Base-by-base conservation (phyloP, 2,888 invertebrate species). In the Physocephala rufipes region DNA sequence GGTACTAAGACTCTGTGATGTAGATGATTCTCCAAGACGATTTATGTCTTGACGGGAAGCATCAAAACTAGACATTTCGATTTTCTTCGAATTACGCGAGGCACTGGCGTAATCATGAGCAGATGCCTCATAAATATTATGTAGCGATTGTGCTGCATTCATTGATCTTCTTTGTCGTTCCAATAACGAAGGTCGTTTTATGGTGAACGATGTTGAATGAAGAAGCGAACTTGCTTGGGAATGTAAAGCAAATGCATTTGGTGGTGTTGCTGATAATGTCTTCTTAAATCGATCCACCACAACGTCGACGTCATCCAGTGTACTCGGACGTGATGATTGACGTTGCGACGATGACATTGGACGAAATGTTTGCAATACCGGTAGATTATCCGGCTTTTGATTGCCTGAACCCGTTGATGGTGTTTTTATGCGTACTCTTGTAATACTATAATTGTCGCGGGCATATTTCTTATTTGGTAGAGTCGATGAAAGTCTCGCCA, bases 31-130 rank as follows among this genome's bases (percentile, higher is more conserved):
- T 81, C 0, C 88, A 68, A 75, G 68, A 1, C 82, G 82, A 85
- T 0, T 87, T 81, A 1, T 89, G 87, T 89, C 90, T 58, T 80
- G 79, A n/a, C 82, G 78, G 67, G 82, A 74, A 7, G 79, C 82
- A 9, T 9, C 58, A 58, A 36, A 7, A 36, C 58, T 24, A 15
- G 16, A 15, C 7, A 13, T 13, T 24, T 13, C 36, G 36, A 36
- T 36, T 36, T 36, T 36, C 36, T 36, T 36, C 9, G 36, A 4
- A 36, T 36, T 36, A 36, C 36, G 5, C 36, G 36, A 12, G 28
- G 49, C 55, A 24, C 43, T 30, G 15, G 21, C 24, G 58, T 47
- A 80, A 71, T 36, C 4, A 36, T 71, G 70, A 49, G 76, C 76
- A 45, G 76, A 74, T 45, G 79, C 73, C 76, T 85, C 84, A 65